A percentile compares a stretch with the other conserved stretches of the same genome.
phyloP scores from a whole-genome alignment of 2,888 invertebrate genomes.

The Laothoe populi region DNA sequence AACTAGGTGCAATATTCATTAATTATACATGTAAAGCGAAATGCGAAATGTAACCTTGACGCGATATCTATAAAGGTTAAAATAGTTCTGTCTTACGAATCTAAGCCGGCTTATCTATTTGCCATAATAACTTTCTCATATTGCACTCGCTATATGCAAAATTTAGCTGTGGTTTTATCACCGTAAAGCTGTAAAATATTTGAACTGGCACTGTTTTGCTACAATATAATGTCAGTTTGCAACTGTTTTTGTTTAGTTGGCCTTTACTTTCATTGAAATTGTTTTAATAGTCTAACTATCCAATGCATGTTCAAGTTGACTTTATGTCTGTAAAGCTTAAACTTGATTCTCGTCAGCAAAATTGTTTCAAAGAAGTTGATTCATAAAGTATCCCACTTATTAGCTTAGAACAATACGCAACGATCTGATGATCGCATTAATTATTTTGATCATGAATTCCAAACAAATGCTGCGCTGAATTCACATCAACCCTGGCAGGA shows the following conservation, averaged over 20 bases:
- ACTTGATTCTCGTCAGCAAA: too few relatives aligned
- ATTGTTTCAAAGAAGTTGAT: too few relatives aligned
- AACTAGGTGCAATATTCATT: slow-evolving; percentile 3
- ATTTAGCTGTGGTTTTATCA: not conserved
- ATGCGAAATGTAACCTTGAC: not conserved
- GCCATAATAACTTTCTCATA: slow-evolving; percentile 42
- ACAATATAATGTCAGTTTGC: slow-evolving; percentile 3
- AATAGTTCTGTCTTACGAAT: not conserved
- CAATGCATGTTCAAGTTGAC: not conserved
- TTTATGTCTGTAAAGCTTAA: too few relatives aligned
- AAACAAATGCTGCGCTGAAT: too few relatives aligned
- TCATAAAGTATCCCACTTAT: too few relatives aligned
- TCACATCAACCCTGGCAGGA: not conserved
- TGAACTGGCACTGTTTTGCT: slow-evolving; percentile 7
- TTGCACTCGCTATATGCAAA: slow-evolving; percentile 2
- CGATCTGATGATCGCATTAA: not conserved
- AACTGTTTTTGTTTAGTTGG: slow-evolving; percentile 16
- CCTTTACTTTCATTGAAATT: not conserved
- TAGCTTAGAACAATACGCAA: too few relatives aligned
- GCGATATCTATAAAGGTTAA: not conserved
- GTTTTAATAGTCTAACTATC: slow-evolving; percentile 7
- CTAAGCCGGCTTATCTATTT: slow-evolving; percentile 27
- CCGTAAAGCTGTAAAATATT: not conserved
- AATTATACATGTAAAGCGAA: not conserved
- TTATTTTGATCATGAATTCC: too few relatives aligned